Base-by-base conservation (phyloP, 2,113 vertebrate genomes). In the Pygathrix nemaeus region DNA sequence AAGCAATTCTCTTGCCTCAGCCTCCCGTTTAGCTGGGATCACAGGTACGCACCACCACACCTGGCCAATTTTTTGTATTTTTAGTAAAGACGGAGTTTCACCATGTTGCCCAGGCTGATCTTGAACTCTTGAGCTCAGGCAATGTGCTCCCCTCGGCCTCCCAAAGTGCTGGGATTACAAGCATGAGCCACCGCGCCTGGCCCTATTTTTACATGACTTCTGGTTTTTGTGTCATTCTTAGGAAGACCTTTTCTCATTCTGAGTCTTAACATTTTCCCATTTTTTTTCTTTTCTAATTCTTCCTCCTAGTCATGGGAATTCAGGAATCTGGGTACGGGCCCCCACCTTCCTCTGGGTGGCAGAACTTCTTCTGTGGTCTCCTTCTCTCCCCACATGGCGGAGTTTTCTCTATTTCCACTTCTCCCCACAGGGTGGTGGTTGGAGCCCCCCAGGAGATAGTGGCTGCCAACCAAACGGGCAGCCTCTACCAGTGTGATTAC, bases 401-500 rank as follows among this genome's bases (percentile, higher is more conserved):
- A 8, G 0, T 7, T 91, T 45, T 68, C 68, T 84, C 55, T 76
- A 0, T 79, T 91, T 11, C 35, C 13, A 13, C 5, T 4, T 94
- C n/a, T 86, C 8, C 48, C 55, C 8, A 0, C 78, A 98, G 97
- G 68, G 12, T 98, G 32, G 95, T 96, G 64, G 97, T 98, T 38
- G 97, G 97, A 90, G 98, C 97, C 8, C 97, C 97, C 43, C 95
- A 93, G 78, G 97, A 98, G 88, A 52, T 68, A 88, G 88, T 11
- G 43, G 38, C 85, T 30, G 5, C 55, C 18, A 93, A 98, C 50
- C 94, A 97, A 50, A 97, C 94, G 6, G 98, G 97, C 0, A 18
- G 16, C 17, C 96, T 98, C 59, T 98, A 98, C 75, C 76, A 91
- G 64, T 98, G 98, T 18, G 98, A 97, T 88, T 96, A 82, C 73